These are phyloP conservation scores for Anagyrus pseudococci DNA, from an alignment of 2,888 invertebrate species.

Conservation along the genomic window DNA sequence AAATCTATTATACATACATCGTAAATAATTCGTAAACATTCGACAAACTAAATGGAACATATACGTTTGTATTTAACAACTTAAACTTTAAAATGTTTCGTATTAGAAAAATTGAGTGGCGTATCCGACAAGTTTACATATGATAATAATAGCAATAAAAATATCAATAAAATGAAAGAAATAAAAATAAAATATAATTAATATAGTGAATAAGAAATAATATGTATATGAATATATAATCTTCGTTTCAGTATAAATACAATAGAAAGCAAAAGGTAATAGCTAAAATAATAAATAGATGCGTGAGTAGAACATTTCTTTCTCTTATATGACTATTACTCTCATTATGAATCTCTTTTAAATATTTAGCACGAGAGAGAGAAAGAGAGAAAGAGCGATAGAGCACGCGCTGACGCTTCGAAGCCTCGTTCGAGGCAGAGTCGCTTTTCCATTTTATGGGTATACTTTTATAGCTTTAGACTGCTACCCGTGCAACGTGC, in stretches of 20 bases:
- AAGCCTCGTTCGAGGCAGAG: too few species aligned
- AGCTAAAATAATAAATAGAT: constrained; percentile 34
- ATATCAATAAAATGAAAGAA: constrained; percentile 10
- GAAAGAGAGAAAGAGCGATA: constrained; percentile 3
- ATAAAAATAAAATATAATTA: constrained; percentile 18
- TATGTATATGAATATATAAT: constrained; percentile 13
- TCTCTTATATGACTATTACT: constrained; percentile 24
- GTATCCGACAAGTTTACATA: neutral
- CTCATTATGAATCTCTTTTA: constrained; percentile 27
- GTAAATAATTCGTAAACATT: neutral
- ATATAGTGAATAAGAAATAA: neutral
- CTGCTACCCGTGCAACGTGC: too few species aligned
- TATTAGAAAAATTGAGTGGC: too few species aligned
- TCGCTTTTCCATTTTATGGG: too few species aligned
- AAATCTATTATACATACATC: too few species aligned
- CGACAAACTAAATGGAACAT: constrained; percentile 19
- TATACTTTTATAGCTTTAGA: too few species aligned
- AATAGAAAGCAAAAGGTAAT: constrained; percentile 32
- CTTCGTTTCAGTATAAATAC: constrained; percentile 35
- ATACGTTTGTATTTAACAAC: constrained; percentile 20
- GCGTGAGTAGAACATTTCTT: constrained; percentile 24
- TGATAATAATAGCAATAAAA: neutral
- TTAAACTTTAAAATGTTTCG: too few species aligned
- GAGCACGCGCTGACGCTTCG: constrained; percentile 16
- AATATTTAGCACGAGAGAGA: constrained; percentile 33